A percentile compares a stretch with the other conserved stretches of the same genome.
Conservation (phyloP, 2,888 invertebrate species). For the Corbicula japonica region DNA sequence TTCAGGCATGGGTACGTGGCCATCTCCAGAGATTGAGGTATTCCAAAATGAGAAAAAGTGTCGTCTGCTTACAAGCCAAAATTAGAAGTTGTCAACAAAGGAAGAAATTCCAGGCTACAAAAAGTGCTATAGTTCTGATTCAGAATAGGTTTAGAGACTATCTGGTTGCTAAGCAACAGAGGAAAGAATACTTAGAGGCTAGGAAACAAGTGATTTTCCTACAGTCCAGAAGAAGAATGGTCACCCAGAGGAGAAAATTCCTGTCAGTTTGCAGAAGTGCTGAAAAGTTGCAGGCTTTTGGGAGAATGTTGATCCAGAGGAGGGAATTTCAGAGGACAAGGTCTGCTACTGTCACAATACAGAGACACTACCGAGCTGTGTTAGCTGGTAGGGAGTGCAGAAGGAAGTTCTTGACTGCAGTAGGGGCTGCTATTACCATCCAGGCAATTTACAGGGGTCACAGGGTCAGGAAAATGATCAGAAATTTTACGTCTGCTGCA, state of each 20-base stretch:
- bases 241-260: constrained; percentile 34
- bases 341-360: constrained; percentile 10
- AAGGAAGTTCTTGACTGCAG: constrained; percentile 22
- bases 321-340: constrained; percentile 24
- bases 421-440: constrained; percentile 69
- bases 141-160: constrained; percentile 41
- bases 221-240: constrained; percentile 51
- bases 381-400: constrained; percentile 11
- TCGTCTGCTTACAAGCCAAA: constrained; percentile 59
- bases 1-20: constrained; percentile 65
- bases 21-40: constrained; percentile 29
- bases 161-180: constrained; percentile 40
- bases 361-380: constrained; percentile 34
- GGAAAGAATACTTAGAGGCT: constrained; percentile 14
- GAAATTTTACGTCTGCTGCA: constrained; percentile 26
- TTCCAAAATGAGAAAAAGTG: constrained; percentile 43
- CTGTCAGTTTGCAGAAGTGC: constrained; percentile 50
- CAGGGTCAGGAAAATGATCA: constrained; percentile 11
- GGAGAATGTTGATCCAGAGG: constrained; percentile 28
- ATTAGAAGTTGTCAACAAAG: constrained; percentile 44
- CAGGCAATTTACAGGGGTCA: constrained; percentile 67
- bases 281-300: constrained; percentile 70
- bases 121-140: constrained; percentile 54
- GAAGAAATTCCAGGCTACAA: constrained; percentile 19
- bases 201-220: constrained; percentile 23